These are phyloP conservation scores for Antechinus flavipes DNA, from an alignment of 2,113 vertebrate species.

Conservation along the genomic window DNA sequence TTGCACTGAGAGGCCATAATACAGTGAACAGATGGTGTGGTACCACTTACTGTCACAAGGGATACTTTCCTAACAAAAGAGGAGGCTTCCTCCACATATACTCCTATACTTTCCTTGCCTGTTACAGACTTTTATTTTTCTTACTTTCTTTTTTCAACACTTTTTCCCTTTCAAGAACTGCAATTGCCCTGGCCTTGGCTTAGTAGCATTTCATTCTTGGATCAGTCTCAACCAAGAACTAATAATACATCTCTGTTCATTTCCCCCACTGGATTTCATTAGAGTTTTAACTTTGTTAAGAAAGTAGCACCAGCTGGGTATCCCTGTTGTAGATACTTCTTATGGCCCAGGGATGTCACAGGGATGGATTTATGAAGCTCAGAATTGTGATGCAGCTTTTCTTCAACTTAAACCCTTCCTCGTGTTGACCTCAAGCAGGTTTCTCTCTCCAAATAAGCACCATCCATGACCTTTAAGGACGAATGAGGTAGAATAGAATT, in stretches of 20 bases:
- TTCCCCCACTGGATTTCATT: slow-evolving; percentile 27
- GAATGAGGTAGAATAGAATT: slow-evolving; percentile 12
- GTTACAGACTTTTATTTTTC: rapidly evolving
- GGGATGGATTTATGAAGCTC: slow-evolving; percentile 57
- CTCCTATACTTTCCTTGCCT: slow-evolving; percentile 46
- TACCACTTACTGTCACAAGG: slow-evolving; percentile 55
- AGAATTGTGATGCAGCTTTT: slow-evolving; percentile 48
- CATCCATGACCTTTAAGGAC: not conserved
- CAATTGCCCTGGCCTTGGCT: slow-evolving; percentile 36
- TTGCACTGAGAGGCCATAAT: slow-evolving; percentile 42
- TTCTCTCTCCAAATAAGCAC: not conserved
- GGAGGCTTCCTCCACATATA: slow-evolving; percentile 42
- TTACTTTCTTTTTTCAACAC: not conserved
- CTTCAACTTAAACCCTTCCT: not conserved
- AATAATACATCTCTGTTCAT: slow-evolving; percentile 71
- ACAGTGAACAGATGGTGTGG: slow-evolving; percentile 67
- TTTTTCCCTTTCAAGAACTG: slow-evolving; percentile 38
- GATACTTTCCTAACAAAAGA: slow-evolving; percentile 69
- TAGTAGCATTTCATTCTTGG: slow-evolving; percentile 39
- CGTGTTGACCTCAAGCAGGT: not conserved
- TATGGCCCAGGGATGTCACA: slow-evolving; percentile 43
- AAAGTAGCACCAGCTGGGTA: slow-evolving; percentile 68
- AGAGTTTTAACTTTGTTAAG: slow-evolving; percentile 74
- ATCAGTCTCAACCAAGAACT: slow-evolving; percentile 41
- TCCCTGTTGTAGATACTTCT: slow-evolving; percentile 60